phyloP scores from a whole-genome alignment of 2,113 vertebrate species.

The Tyto alba region DNA sequence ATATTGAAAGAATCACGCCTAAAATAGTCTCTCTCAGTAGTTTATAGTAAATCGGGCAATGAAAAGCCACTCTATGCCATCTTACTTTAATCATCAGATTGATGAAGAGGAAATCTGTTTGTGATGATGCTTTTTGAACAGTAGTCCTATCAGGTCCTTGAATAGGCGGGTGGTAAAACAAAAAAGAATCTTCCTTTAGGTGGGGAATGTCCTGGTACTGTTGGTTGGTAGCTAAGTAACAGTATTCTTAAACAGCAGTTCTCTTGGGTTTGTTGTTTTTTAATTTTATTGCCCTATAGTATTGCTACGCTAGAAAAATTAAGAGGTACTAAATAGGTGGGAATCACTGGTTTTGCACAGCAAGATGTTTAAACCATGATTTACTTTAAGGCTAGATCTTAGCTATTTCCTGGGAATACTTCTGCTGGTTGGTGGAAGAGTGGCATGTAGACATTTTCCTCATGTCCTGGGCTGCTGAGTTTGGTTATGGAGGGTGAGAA shows the following conservation, averaged over 20 bases:
- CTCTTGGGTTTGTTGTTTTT: not conserved
- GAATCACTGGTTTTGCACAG: not conserved
- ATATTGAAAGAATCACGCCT: not conserved
- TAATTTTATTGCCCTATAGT: not conserved
- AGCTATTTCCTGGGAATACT: not conserved
- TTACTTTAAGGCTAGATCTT: not conserved
- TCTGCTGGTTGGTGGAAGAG: not conserved
- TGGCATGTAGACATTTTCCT: not conserved
- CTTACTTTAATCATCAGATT: not conserved
- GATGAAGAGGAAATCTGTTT: not conserved
- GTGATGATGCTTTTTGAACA: not conserved
- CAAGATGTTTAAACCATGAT: not conserved
- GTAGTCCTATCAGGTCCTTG: not conserved
- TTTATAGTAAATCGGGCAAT: not conserved
- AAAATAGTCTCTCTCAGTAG: not conserved
- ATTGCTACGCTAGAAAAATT: not conserved
- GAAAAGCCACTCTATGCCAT: not conserved
- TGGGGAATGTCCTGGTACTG: not conserved
- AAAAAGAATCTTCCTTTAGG: not conserved
- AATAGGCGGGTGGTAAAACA: not conserved
- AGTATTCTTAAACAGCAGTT: not conserved
- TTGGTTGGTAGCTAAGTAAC: not conserved
- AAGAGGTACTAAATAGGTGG: not conserved
- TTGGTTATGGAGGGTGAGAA: not conserved
- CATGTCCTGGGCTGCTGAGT: not conserved